Conservation (phyloP, 2,113 vertebrate genomes). For the Haemorhous mexicanus region DNA sequence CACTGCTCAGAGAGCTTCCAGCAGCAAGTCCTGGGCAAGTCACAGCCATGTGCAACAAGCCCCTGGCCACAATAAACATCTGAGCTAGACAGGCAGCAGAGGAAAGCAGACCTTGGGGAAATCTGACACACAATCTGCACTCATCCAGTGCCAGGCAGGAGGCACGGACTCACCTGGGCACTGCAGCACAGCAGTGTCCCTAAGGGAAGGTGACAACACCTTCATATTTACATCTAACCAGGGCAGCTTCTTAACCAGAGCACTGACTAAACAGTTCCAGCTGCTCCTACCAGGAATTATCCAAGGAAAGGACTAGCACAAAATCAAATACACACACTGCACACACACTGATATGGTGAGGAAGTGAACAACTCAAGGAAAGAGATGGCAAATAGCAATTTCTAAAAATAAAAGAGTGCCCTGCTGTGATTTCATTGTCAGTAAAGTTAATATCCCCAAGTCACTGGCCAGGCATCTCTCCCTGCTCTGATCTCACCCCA, state of each 20-base stretch:
- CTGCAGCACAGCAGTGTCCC: background rate
- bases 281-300: background rate
- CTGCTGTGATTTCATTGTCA: background rate
- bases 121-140: background rate
- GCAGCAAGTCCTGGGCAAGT: background rate
- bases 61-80: background rate
- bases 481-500: background rate
- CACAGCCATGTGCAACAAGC: background rate
- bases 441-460: rapidly evolving
- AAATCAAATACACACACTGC: background rate
- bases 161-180: background rate
- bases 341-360: background rate
- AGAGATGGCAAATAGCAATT: background rate
- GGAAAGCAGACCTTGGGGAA: background rate
- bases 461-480: background rate
- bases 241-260: background rate
- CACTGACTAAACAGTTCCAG: background rate
- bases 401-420: background rate
- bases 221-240: rapidly evolving
- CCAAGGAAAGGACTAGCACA: background rate
- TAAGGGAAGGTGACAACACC: background rate
- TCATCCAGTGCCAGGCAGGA: background rate
- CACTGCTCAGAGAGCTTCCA: background rate
- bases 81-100: background rate
- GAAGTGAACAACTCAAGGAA: background rate